Percentiles rank a stretch among this genome's conserved stretches.
Evolutionary conservation across 92 coral and sea anemone species (phyloP).

Genomic region (Palythoa grandis): DNA sequence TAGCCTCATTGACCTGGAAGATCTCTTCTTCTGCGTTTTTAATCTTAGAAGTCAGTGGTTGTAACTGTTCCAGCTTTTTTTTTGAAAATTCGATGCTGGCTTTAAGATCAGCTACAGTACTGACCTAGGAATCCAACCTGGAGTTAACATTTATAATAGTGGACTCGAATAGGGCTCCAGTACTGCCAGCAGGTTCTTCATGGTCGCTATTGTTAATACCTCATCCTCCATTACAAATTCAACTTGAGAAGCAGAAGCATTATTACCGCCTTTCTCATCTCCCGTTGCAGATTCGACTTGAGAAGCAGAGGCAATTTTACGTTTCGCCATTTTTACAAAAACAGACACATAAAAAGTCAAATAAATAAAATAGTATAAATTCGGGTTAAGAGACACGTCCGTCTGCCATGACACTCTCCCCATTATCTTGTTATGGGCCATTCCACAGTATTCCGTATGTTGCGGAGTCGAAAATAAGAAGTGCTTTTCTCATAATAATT

Average conservation of each 20-base stretch:
- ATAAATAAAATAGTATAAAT: no score
- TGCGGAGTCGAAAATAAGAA: no score
- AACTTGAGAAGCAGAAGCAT: no score
- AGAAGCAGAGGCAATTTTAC: not conserved
- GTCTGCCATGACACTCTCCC: no score
- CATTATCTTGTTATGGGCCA: no score
- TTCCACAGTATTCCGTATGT: no score
- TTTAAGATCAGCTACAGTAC: constrained; percentile 4
- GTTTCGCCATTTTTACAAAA: constrained; percentile 13
- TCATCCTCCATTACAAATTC: no score
- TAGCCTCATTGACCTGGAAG: constrained; percentile 2
- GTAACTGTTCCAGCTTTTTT: not conserved
- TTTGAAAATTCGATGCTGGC: constrained; percentile 5
- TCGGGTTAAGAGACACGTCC: no score
- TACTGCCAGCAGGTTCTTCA: not conserved
- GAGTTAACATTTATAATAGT: not conserved
- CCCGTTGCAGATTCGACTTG: not conserved
- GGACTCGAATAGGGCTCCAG: not conserved
- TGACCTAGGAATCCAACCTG: constrained; percentile 2
- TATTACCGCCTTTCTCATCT: not conserved
- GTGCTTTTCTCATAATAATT: no score
- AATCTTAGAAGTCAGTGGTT: not conserved
- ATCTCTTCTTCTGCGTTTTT: constrained; percentile 6
- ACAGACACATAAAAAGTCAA: no score
- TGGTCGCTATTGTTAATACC: not conserved